Evolutionary conservation across 2,888 invertebrate genomes (phyloP), one percentile per base, ranked within the genome.

Genomic region (Sympetrum striolatum): DNA sequence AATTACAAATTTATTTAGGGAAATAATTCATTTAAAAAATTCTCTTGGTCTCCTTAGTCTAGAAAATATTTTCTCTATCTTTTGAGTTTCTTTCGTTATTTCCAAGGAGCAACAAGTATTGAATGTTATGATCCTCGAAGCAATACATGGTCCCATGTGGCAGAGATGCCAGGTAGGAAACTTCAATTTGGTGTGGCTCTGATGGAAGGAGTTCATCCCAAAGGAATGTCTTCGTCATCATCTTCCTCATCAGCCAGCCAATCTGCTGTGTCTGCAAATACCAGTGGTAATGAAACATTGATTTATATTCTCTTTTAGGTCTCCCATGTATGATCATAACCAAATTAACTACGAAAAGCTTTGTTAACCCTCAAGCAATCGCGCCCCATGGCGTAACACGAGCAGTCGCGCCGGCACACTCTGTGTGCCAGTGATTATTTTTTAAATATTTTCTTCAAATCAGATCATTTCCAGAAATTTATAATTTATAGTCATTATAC

Each of bases 131-230:
- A 97, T 93, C 96, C 97, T 1, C 95, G 98, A 90, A 96, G 96
- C n/a, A 96, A 98, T 93, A 94, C 95, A 0, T 98, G 98, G 98
- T 95, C 95, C 2, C 96, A 96, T 90, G 96, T 96, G 91, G 96
- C 96, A 93, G 95, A 96, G 92, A 97, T 98, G 96, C 97, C 96
- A 91, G 96, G 97, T 0, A 95, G 98, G 91, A 95, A 98, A 79
- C 94, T 98, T 90, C 98, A 99, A 94, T 98, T 98, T 93, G 98
- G 98, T 0, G 98, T 98, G 10, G 98, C 98, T 44, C 96, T 98
- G 39, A 95, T 97, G 93, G 96, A 96, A 92, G 96, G 96, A 37
- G 86, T 86, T 14, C 86, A 60, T 60, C 86, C 58, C 31, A 58
- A 58, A 37, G 48, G 73, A 64, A 60, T 58, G n/a, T 86, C 86